Percentiles rank a stretch among this genome's conserved stretches.
Conservation (phyloP, 2,888 invertebrate genomes). For the Agriopis marginaria region DNA sequence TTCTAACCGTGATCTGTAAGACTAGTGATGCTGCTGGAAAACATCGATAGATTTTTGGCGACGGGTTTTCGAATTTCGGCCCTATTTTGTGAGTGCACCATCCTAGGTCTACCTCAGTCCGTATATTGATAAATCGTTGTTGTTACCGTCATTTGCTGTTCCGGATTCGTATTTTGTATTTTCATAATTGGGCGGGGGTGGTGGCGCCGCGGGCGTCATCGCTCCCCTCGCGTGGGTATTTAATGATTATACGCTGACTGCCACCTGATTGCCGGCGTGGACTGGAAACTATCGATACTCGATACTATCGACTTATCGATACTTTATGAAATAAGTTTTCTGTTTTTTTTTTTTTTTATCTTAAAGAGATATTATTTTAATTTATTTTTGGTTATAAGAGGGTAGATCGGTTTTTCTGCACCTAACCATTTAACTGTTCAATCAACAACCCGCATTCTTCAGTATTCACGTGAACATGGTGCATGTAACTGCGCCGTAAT, state of each 20-base stretch:
- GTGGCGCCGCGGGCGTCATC: constrained; percentile 80
- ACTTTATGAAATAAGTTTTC: no score
- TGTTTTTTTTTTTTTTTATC: no score
- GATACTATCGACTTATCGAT: background rate
- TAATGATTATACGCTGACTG: constrained; percentile 86
- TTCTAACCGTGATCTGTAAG: background rate
- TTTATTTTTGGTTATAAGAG: no score
- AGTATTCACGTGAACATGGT: no score
- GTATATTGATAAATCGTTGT: constrained; percentile 64
- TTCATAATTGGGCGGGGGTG: constrained; percentile 84
- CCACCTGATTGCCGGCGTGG: constrained; percentile 81
- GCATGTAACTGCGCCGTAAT: no score
- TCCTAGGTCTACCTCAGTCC: background rate
- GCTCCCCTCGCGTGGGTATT: constrained; percentile 83
- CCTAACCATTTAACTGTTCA: no score
- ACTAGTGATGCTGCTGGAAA: background rate
- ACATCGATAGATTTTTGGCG: background rate
- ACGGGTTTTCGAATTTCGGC: background rate
- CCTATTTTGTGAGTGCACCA: background rate
- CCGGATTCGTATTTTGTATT: constrained; percentile 85
- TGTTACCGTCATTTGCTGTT: constrained; percentile 67
- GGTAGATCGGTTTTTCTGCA: no score
- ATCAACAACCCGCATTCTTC: no score
- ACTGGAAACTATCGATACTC: constrained; percentile 69
- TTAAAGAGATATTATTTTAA: no score